Evolutionary conservation across 2,797 vertebrate species (phyloP), one percentile per base, ranked within the genome.

Genomic region (Paratrypauchen microcephalus): DNA sequence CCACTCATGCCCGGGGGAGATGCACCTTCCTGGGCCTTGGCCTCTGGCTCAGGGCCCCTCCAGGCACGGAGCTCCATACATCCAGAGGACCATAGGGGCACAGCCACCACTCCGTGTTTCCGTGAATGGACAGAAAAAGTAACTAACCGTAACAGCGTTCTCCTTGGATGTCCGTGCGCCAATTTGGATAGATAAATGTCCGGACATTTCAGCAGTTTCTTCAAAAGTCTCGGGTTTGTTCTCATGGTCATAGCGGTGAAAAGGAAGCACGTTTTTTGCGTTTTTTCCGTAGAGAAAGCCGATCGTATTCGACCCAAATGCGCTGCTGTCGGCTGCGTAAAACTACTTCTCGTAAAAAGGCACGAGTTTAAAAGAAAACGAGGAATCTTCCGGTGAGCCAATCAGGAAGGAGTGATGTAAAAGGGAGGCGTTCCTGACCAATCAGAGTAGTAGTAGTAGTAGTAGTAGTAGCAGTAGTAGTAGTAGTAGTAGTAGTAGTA

Each of bases 61-160:
- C n/a, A n/a, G n/a, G n/a, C n/a, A n/a, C n/a, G n/a, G n/a, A n/a
- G n/a, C n/a, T n/a, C n/a, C n/a, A n/a, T n/a, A n/a, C n/a, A n/a
- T n/a, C n/a, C n/a, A n/a, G n/a, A n/a, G n/a, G n/a, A n/a, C n/a
- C n/a, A n/a, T n/a, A n/a, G n/a, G n/a, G n/a, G n/a, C n/a, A n/a
- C n/a, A n/a, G n/a, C n/a, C n/a, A n/a, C n/a, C n/a, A 45, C 41
- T 45, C 9, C 3, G 9, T 19, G 19, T n/a, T 61, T 9, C 11
- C 19, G 6, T 12, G 18, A 21, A 5, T 12, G 12, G 9, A 39
- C 0, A 61, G n/a, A 2, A 55, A 65, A 65, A 50, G 39, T 18
- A 60, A 54, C 82, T 79, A 80, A 93, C 92, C 89, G 88, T 82
- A 76, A 12, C 6, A 61, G 72, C 2, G 65, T 19, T 74, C 68